Conservation (phyloP, 35 echinoderm and acorn worm genomes). For the Stichopus chloronotus region DNA sequence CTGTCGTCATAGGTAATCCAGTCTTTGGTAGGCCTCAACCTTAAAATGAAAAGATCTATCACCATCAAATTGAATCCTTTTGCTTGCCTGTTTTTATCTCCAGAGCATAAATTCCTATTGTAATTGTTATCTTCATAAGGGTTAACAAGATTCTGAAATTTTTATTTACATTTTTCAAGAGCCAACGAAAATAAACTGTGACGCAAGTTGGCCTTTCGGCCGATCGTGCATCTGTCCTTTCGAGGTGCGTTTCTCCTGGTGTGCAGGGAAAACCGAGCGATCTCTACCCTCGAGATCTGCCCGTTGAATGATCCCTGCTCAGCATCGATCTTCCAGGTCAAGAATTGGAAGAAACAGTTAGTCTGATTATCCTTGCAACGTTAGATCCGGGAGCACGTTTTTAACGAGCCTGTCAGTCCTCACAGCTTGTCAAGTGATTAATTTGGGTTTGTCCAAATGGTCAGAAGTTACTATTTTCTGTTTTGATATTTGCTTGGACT, state of each 20-base stretch:
- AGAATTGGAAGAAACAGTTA: too few species aligned
- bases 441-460: too few species aligned
- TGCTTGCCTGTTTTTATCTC: neutral
- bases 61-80: neutral
- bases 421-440: too few species aligned
- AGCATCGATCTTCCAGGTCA: neutral
- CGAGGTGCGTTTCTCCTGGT: too few species aligned
- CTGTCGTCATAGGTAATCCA: neutral
- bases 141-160: neutral
- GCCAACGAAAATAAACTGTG: constrained; percentile 10
- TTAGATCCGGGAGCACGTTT: too few species aligned
- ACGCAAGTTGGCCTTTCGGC: neutral
- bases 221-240: too few species aligned
- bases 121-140: neutral
- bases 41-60: neutral
- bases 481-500: too few species aligned
- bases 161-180: constrained; percentile 32
- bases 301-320: neutral
- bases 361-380: too few species aligned
- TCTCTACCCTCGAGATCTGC: too few species aligned
- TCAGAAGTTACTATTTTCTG: too few species aligned
- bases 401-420: too few species aligned
- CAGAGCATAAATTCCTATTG: constrained; percentile 21
- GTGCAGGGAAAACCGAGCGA: too few species aligned
- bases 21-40: neutral